Evolutionary conservation across 1,140 invertebrate genomes (phyloP), one percentile per base, ranked within the genome.

Genomic region (Colletes latitarsis): DNA sequence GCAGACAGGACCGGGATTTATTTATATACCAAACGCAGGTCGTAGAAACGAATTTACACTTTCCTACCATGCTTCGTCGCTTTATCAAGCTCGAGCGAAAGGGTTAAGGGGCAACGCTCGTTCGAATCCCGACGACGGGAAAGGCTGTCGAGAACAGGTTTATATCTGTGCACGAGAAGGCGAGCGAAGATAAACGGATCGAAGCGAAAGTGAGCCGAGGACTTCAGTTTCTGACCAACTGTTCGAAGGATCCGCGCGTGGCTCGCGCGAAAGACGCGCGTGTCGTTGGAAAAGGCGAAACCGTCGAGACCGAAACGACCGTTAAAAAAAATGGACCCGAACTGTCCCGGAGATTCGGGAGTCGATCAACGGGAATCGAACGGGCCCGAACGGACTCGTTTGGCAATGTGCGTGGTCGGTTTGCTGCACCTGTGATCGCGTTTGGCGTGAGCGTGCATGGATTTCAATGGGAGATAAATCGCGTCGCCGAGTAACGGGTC

Each of bases 171-270:
- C 70, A 49, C 60, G 68, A 75, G 60, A 67, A 74, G 58, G 39
- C 66, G 66, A 57, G 46, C 60, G 39, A 69, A 62, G 70, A 80
- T 83, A 77, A 74, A 77, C 75, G 75, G 60, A 77, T 77, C 77
- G 69, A 64, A 62, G 77, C 77, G 77, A 79, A 79, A 79, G 77
- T 73, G 60, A 79, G 77, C 60, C 75, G 75, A 46, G 19, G 53
- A 57, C 55, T 67, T 79, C 69, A 79, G 77, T 79, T 79, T 73
- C 77, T 63, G 70, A 6, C 70, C 49, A 64, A 55, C 77, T 46
- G 58, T 49, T 55, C 69, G 39, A 30, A 63, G 12, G 77, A 64
- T 73, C 77, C 52, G 70, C 69, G 52, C 49, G 41, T 62, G 69
- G 15, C 30, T 12, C 39, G 39, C 8, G 9, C 19, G 41, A n/a